Evolutionary conservation across 2,888 invertebrate genomes (phyloP).

Genomic region (Micropterix aruncella): DNA sequence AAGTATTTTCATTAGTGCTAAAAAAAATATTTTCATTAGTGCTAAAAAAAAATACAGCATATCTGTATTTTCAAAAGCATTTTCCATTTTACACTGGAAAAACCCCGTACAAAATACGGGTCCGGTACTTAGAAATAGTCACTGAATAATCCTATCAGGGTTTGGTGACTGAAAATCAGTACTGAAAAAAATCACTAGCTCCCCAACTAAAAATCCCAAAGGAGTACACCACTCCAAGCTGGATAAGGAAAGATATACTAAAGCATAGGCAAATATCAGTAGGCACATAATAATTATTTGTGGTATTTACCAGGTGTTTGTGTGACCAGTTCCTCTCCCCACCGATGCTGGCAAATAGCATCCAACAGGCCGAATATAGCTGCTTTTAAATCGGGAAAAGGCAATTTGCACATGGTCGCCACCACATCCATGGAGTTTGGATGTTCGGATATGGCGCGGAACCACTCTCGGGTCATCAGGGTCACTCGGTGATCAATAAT

Average conservation of each 20-base stretch:
- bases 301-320: constrained; percentile 45
- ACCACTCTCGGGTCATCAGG: constrained; percentile 37
- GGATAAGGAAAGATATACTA: background rate
- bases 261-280: no score
- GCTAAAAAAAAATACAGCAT: no score
- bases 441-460: constrained; percentile 24
- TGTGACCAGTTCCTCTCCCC: constrained; percentile 67
- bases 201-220: background rate
- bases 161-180: no score
- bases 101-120: no score
- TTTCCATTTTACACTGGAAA: no score
- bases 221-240: background rate
- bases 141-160: no score
- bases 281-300: constrained; percentile 3
- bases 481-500: constrained; percentile 31
- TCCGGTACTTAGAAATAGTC: no score
- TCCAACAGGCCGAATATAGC: constrained; percentile 52
- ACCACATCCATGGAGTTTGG: constrained; percentile 45
- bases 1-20: no score
- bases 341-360: constrained; percentile 52
- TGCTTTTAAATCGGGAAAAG: constrained; percentile 65
- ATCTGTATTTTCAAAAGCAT: no score
- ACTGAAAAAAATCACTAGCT: no score
- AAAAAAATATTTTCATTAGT: no score
- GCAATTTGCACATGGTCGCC: constrained; percentile 52